phyloP scores from a whole-genome alignment of 1,140 invertebrate genomes.

The Aculops lycopersici region DNA sequence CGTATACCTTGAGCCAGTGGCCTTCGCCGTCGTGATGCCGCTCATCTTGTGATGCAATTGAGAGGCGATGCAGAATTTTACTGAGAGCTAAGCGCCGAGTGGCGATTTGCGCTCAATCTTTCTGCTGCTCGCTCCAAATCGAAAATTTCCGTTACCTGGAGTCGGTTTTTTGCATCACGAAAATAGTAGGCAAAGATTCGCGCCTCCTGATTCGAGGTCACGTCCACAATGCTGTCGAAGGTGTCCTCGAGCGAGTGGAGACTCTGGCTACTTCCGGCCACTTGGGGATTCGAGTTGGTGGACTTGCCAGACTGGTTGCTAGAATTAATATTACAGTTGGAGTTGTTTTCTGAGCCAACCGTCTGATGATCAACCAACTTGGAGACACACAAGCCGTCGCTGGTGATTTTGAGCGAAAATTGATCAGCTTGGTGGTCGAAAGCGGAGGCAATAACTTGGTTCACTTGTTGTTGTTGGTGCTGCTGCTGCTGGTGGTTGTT shows the following conservation, averaged over 20 bases:
- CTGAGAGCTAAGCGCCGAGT: no score
- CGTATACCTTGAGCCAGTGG: no score
- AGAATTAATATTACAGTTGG: conserved; percentile 12
- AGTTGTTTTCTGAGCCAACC: conserved; percentile 8
- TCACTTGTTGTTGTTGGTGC: no score
- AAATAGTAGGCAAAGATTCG: conserved; percentile 63
- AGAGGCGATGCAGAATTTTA: no score
- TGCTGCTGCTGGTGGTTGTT: no score
- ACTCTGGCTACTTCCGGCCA: conserved; percentile 2
- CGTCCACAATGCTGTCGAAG: conserved; percentile 50
- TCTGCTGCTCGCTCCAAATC: neutral
- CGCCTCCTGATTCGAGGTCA: conserved; percentile 47
- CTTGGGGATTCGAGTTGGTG: conserved; percentile 5
- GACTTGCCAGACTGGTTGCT: conserved; percentile 9
- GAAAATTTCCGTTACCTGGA: conserved; percentile 53
- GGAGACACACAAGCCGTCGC: conserved; percentile 3
- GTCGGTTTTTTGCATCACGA: conserved; percentile 39
- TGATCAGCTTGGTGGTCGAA: no score
- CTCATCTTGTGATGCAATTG: no score
- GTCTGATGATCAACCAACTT: conserved; percentile 7
- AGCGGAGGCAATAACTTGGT: no score
- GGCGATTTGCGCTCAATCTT: no score
- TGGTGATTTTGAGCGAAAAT: conserved; percentile 14
- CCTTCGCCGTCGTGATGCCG: no score
- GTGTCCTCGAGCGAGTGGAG: conserved; percentile 26